Evolutionary conservation across 2,113 vertebrate species (phyloP), one percentile per base, ranked within the genome.

Genomic region (Lophura nycthemera): DNA sequence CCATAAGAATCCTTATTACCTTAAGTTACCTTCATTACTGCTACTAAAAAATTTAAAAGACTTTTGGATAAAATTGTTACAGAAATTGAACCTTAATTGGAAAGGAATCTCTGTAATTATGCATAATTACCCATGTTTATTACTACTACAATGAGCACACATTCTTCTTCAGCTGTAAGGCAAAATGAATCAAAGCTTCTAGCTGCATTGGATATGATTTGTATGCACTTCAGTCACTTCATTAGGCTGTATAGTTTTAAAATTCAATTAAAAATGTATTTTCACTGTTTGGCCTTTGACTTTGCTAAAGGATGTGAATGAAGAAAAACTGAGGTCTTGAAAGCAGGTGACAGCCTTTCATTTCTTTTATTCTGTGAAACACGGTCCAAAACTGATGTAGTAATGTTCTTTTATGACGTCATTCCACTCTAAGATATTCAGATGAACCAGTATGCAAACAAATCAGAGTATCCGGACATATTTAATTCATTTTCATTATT

Each of bases 51-150:
- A 60, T 90, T 95, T 88, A 95, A 90, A 97, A 94, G 43, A 84
- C 91, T 97, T 96, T 90, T 94, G 74, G 73, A 86, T 96, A 85
- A 48, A 76, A 69, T 95, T 96, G 92, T 97, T 97, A 96, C 64
- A 96, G 92, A 97, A 97, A 97, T 94, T 96, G 89, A 97, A 87
- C 72, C 29, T 97, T 98, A 97, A 97, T 97, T 98, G 85, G 75
- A 97, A 94, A 72, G 95, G 93, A 97, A 98, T 98, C 94, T 96
- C 74, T 94, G 89, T 97, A 97, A 98, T 97, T 97, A 97, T 96
- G 87, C 89, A 93, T 97, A 97, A 97, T 97, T 98, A 90, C 50
- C 77, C 16, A 13, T 97, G 96, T 98, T 97, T 97, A 98, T 97
- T 96, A 95, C 95, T 97, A 89, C 76, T 96, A 91, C 2, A 0